Evolutionary conservation across 2,888 invertebrate genomes (phyloP), one percentile per base, ranked within the genome.

Genomic region (Odontocolon sp.): DNA sequence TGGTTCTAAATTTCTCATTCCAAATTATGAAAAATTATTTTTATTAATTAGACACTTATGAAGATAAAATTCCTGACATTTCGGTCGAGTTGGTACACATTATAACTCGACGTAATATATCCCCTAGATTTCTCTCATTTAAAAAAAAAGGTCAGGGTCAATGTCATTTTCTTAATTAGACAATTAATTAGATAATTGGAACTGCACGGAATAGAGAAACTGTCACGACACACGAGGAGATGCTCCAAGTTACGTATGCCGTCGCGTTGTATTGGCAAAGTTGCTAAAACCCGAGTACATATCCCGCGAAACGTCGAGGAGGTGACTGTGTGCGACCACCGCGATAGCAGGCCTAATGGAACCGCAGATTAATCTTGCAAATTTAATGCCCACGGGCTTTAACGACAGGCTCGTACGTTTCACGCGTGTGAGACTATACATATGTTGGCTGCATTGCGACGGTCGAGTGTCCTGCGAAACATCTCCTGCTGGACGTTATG

Each of bases 301-400:
- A n/a, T n/a, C 33, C 45, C 6, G 57, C 59, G 57, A 66, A 70
- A 66, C 54, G 21, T 66, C 67, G 71, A 28, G 50, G 38, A 28
- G 36, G 36, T 50, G 56, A 68, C 50, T 50, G 67, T 74, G 73
- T 57, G 67, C 72, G 77, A 73, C 78, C 81, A 78, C 79, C 80
- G 73, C 76, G 81, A 80, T 80, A 81, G 81, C 77, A 70, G 73
- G 71, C 79, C 83, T 84, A 86, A 86, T 85, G 85, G 82, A 75
- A 74, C 79, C 82, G 78, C 81, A 84, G 85, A 86, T 86, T 85
- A 86, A 86, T 86, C 86, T 84, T 83, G 82, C 79, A 82, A 84
- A 83, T 83, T 86, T 86, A 85, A 85, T 84, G 76, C 80, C 82
- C 78, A 57, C 72, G 59, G 79, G 74, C 77, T 80, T 75, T 80